Evolutionary conservation across 2,113 vertebrate species (phyloP).

Genomic region (Zapus hudsonius): DNA sequence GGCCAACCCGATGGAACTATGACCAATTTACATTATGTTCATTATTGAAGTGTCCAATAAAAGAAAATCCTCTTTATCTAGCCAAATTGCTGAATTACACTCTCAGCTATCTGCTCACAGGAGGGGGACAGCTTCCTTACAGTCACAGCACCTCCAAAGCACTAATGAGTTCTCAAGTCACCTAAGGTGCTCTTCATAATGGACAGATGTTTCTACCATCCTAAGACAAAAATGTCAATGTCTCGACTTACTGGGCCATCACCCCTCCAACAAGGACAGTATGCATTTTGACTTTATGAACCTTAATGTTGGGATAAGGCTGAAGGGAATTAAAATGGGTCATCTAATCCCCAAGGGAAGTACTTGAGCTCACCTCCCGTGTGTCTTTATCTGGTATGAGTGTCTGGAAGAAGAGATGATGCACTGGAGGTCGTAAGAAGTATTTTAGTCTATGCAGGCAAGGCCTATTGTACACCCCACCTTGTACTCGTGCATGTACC

Average conservation of each 20-base stretch:
- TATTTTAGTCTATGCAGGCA: constrained; percentile 84
- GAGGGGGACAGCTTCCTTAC: neutral
- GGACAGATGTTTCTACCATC: neutral
- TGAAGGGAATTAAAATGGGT: neutral
- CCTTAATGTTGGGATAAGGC: neutral
- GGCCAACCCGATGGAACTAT: too few species aligned
- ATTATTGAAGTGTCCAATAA: too few species aligned
- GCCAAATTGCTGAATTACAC: neutral
- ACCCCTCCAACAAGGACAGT: neutral
- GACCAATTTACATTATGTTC: too few species aligned
- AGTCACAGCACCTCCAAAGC: neutral
- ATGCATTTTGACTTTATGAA: neutral
- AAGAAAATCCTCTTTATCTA: neutral
- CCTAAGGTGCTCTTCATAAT: neutral
- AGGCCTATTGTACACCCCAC: constrained; percentile 54
- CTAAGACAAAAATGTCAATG: neutral
- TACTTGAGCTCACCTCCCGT: constrained; percentile 80
- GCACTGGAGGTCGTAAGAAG: constrained; percentile 83
- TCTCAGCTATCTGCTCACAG: neutral
- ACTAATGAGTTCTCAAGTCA: neutral
- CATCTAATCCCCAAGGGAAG: neutral
- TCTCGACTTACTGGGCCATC: neutral
- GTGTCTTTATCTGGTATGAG: constrained; percentile 74
- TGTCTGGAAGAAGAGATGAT: constrained; percentile 84
- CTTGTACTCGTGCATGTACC: neutral